phyloP scores from a whole-genome alignment of 1,140 invertebrate species.

The Aphelinus atriplicis region DNA sequence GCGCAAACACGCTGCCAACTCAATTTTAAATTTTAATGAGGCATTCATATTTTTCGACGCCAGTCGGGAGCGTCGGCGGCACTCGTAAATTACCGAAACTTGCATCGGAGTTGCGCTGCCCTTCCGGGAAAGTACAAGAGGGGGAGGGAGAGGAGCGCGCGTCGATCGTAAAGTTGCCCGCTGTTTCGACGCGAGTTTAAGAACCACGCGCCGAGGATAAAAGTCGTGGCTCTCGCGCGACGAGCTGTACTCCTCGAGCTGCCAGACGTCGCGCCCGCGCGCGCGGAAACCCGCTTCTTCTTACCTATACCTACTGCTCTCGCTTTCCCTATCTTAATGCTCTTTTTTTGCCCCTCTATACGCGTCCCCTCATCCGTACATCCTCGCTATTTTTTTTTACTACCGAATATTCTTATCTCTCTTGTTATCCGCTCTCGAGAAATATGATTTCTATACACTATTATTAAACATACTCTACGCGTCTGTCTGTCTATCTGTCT shows the following conservation, averaged over 20 bases:
- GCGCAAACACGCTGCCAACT: neutral
- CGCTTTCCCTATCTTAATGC: neutral
- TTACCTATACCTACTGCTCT: too few species aligned
- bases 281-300: neutral
- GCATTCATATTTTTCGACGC: slow-evolving; percentile 31
- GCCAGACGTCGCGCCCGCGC: slow-evolving; percentile 4
- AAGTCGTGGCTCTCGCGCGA: slow-evolving; percentile 2
- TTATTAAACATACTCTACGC: too few species aligned
- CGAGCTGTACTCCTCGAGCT: slow-evolving; percentile 2
- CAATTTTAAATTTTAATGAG: slow-evolving; percentile 38
- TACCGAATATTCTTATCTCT: slow-evolving; percentile 18
- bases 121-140: neutral
- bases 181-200: slow-evolving; percentile 35
- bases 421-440: neutral
- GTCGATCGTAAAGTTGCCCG: slow-evolving; percentile 34
- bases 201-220: slow-evolving; percentile 29
- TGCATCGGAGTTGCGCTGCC: slow-evolving; percentile 2
- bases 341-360: neutral
- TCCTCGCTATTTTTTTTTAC: neutral
- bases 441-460: too few species aligned
- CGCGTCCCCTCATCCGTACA: neutral
- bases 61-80: neutral
- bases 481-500: too few species aligned
- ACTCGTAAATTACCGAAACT: slow-evolving; percentile 36
- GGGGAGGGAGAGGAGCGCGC: neutral